Conservation (phyloP, 2,888 invertebrate genomes). For the Ormyrus pomaceus region DNA sequence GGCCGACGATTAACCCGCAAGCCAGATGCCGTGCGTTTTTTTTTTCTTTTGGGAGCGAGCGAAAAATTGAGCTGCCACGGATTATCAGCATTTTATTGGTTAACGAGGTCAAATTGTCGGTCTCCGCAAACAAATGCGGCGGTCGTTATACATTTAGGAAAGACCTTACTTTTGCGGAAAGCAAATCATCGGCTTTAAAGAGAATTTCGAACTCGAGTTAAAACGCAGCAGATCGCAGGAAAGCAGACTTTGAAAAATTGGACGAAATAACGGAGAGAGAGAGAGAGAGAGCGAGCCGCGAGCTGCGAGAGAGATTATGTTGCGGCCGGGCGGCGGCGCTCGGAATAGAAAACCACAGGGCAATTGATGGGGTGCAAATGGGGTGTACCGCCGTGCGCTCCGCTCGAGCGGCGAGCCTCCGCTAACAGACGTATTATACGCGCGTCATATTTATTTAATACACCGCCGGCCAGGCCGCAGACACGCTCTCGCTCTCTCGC, state of each 20-base stretch:
- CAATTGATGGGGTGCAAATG: slow-evolving; percentile 73
- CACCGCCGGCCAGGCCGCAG: slow-evolving; percentile 59
- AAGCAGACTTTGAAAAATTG: too few species aligned
- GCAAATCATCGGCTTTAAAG: too few species aligned
- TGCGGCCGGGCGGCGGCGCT: slow-evolving; percentile 60
- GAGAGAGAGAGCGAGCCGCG: background rate
- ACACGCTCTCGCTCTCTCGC: background rate
- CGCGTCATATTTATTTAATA: slow-evolving; percentile 75
- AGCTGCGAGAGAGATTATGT: slow-evolving; percentile 39
- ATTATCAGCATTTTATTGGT: too few species aligned
- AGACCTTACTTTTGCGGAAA: too few species aligned
- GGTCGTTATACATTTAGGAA: too few species aligned
- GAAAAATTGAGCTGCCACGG: too few species aligned
- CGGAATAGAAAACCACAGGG: slow-evolving; percentile 68
- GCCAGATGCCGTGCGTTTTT: slow-evolving; percentile 15
- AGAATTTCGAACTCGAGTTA: too few species aligned
- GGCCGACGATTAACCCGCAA: slow-evolving; percentile 21
- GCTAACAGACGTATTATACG: slow-evolving; percentile 66
- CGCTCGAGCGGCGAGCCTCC: slow-evolving; percentile 53
- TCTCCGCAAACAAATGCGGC: too few species aligned
- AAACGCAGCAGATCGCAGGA: too few species aligned
- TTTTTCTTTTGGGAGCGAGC: too few species aligned
- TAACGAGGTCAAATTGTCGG: too few species aligned
- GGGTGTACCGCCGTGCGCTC: slow-evolving; percentile 66
- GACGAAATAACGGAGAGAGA: too few species aligned